Conservation (phyloP, 92 coral and sea anemone genomes). For the Paramuricea clavata region DNA sequence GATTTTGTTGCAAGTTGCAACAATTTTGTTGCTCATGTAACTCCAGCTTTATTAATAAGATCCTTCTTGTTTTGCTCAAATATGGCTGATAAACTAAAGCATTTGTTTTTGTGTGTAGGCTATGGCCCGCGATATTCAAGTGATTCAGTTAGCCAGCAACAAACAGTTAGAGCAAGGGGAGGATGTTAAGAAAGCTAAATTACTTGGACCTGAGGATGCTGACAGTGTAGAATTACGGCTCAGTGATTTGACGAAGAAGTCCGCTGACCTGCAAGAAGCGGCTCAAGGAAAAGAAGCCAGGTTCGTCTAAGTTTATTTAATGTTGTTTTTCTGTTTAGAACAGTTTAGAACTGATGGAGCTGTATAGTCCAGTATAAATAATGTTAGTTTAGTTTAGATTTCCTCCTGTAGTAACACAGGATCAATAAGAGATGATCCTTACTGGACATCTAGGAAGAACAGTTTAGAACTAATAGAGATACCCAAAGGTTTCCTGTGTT, state of each 20-base stretch:
- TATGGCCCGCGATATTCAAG: slow-evolving; percentile 38
- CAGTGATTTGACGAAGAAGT: slow-evolving; percentile 46
- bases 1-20: too few relatives aligned
- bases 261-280: slow-evolving; percentile 25
- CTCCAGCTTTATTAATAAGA: too few relatives aligned
- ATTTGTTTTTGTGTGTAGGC: neutral
- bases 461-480: neutral
- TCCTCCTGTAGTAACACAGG: too few relatives aligned
- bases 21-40: too few relatives aligned
- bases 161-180: slow-evolving; percentile 30
- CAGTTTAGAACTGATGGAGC: too few relatives aligned
- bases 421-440: too few relatives aligned
- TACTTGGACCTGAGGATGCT: slow-evolving; percentile 40
- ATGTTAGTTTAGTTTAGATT: neutral
- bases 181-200: slow-evolving; percentile 28
- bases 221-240: slow-evolving; percentile 33
- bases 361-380: neutral
- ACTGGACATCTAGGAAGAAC: neutral
- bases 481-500: too few relatives aligned
- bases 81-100: neutral
- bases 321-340: neutral
- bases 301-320: neutral
- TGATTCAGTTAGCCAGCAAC: slow-evolving; percentile 2
- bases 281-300: slow-evolving; percentile 27
- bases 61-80: too few relatives aligned